Base-by-base conservation (phyloP, 1,140 invertebrate genomes). In the Phymorhynchus buccinoides region DNA sequence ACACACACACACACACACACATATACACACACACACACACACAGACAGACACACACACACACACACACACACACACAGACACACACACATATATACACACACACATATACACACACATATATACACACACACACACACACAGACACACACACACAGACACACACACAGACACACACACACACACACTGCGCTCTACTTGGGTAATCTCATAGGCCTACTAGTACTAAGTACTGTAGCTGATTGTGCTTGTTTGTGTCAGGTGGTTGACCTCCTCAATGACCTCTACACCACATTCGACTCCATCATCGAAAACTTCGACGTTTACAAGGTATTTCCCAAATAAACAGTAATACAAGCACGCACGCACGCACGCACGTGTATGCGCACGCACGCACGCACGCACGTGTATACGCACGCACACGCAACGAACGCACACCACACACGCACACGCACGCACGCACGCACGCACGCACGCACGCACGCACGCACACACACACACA, bases 271-370 rank as follows among this genome's bases (percentile, higher is more conserved):
- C 3, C 95, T 99, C 18, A 99, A 99, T 93, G 98, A 99, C 93
- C 95, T 99, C 18, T 99, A 99, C 93, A 98, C 98, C 18, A 97
- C 96, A 86, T 99, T 99, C 92, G 98, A 99, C 93, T 97, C 96
- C 1, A 98, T 99, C 88, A 97, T 99, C 86, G 98, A 98, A 92
- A 96, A 98, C 89, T 99, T 97, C 90, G 97, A 99, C 94, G 98
- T 99, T 9, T 99, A 99, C 93, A 99, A 99, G 95, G 98, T 99
- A 93, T n/a, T n/a, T n/a, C n/a, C n/a, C n/a, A n/a, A n/a, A n/a
- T n/a, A n/a, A n/a, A n/a, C n/a, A n/a, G n/a, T n/a, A n/a, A n/a
- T n/a, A n/a, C n/a, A n/a, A n/a, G n/a, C n/a, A n/a, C n/a, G n/a
- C n/a, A n/a, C n/a, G n/a, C n/a, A n/a, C n/a, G n/a, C n/a, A n/a